Percentiles rank a stretch among this genome's conserved stretches.
phyloP scores from a whole-genome alignment of 2,888 invertebrate species.

The Drosophila hamatofila region DNA sequence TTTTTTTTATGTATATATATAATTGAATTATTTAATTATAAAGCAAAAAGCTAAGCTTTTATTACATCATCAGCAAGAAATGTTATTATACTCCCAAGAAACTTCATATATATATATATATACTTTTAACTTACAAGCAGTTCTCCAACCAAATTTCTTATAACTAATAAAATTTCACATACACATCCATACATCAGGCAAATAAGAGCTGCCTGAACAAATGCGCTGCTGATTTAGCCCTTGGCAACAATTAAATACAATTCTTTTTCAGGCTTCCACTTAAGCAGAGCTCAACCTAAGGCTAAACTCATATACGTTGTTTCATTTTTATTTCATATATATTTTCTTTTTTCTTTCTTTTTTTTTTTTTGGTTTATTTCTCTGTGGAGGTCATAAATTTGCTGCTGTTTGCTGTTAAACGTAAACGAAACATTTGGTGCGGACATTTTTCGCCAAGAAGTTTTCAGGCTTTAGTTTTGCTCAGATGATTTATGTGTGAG shows the following conservation, averaged over 20 bases:
- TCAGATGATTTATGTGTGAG: constrained; percentile 62
- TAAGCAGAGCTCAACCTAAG: constrained; percentile 22
- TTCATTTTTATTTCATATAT: constrained; percentile 18
- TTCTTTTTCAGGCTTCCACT: constrained; percentile 11
- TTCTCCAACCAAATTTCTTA: constrained; percentile 2
- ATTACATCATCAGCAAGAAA: too few species aligned
- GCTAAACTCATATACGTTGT: constrained; percentile 14
- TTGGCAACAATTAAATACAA: constrained; percentile 18
- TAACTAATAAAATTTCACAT: background rate
- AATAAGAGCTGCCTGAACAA: background rate
- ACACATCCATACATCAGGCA: background rate
- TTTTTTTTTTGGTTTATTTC: constrained; percentile 10
- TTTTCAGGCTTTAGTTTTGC: constrained; percentile 41
- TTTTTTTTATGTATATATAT: too few species aligned
- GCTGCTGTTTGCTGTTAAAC: constrained; percentile 39
- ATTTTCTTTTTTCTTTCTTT: background rate
- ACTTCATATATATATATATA: background rate
- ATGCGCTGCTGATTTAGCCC: constrained; percentile 10
- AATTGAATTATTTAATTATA: too few species aligned
- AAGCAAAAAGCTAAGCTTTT: too few species aligned
- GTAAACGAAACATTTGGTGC: constrained; percentile 59
- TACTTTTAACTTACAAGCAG: background rate
- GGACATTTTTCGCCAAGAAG: constrained; percentile 50
- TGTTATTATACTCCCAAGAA: too few species aligned
- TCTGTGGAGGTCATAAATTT: constrained; percentile 46